Conservation (phyloP, 2,113 vertebrate species). For the Prochilodus magdalenae region DNA sequence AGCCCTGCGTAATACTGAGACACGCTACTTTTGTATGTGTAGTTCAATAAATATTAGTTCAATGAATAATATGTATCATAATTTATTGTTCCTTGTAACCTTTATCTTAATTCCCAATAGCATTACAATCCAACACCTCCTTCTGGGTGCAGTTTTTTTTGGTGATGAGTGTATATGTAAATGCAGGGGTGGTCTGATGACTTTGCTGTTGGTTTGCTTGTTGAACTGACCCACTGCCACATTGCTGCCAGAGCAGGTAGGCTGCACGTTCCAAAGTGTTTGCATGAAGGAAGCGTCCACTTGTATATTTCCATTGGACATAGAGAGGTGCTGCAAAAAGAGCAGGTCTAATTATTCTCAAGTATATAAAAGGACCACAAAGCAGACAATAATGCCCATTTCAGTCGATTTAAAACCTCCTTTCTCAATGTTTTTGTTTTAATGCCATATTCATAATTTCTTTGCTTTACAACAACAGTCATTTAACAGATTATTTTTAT, state of each 20-base stretch:
- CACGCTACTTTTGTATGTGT: too few species aligned
- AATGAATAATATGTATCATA: too few species aligned
- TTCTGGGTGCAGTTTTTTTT: too few species aligned
- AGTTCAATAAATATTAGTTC: too few species aligned
- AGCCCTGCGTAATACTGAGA: too few species aligned
- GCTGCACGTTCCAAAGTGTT: conserved; percentile 97
- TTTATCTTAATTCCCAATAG: too few species aligned
- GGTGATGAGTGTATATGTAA: too few species aligned
- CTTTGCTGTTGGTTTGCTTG: not conserved
- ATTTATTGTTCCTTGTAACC: too few species aligned
- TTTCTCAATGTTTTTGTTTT: not conserved
- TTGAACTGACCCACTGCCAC: conserved; percentile 85
- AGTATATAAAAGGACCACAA: too few species aligned
- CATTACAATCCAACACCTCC: too few species aligned
- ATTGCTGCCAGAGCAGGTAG: conserved; percentile 90
- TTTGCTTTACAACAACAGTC: too few species aligned
- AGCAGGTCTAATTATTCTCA: not conserved
- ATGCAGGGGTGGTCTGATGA: not conserved
- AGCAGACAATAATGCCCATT: not conserved
- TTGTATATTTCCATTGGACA: conserved; percentile 86
- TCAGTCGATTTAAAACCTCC: not conserved
- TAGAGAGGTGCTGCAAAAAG: conserved; percentile 87
- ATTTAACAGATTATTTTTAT: too few species aligned
- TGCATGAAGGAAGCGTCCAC: conserved; percentile 99
- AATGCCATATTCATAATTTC: not conserved